Conservation (phyloP, 2,797 vertebrate genomes). For the Melanotaenia boesemani region DNA sequence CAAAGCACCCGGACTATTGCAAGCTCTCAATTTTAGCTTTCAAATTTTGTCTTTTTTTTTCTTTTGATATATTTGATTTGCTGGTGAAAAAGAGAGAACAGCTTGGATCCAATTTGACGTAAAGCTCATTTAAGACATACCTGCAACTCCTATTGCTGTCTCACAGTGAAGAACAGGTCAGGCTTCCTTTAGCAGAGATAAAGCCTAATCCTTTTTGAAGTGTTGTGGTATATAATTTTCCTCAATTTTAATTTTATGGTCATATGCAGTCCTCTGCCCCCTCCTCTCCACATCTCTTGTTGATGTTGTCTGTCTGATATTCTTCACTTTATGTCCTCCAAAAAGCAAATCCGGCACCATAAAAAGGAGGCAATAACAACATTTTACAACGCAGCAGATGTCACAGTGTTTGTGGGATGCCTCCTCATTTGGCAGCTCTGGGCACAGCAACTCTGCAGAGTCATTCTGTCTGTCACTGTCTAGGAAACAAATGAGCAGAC, state of each 20-base stretch:
- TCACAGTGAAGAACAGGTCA: background rate
- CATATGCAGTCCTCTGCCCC: conserved; percentile 22
- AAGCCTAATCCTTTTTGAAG: background rate
- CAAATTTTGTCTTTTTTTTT: too few relatives aligned
- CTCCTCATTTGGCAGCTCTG: conserved; percentile 51
- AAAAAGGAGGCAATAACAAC: conserved; percentile 61
- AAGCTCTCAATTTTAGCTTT: too few relatives aligned
- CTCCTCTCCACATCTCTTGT: background rate
- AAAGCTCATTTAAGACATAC: too few relatives aligned
- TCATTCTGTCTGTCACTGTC: conserved; percentile 52
- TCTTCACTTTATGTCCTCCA: conserved; percentile 46
- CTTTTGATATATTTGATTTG: too few relatives aligned
- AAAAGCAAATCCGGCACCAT: conserved; percentile 56
- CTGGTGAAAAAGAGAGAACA: too few relatives aligned
- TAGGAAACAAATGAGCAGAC: conserved; percentile 46
- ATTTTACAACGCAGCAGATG: conserved; percentile 70
- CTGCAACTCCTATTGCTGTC: background rate
- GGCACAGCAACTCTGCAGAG: conserved; percentile 46
- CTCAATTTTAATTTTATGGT: conserved; percentile 30
- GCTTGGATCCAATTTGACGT: too few relatives aligned
- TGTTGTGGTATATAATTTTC: conserved; percentile 23
- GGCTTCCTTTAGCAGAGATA: conserved; percentile 31
- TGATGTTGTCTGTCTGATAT: conserved; percentile 27
- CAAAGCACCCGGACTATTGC: background rate
- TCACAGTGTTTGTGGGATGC: conserved; percentile 50